Percentiles rank a stretch among this genome's conserved stretches.
These are phyloP conservation scores for Passer montanus DNA, from an alignment of 2,113 vertebrate species.

Conservation along the genomic window DNA sequence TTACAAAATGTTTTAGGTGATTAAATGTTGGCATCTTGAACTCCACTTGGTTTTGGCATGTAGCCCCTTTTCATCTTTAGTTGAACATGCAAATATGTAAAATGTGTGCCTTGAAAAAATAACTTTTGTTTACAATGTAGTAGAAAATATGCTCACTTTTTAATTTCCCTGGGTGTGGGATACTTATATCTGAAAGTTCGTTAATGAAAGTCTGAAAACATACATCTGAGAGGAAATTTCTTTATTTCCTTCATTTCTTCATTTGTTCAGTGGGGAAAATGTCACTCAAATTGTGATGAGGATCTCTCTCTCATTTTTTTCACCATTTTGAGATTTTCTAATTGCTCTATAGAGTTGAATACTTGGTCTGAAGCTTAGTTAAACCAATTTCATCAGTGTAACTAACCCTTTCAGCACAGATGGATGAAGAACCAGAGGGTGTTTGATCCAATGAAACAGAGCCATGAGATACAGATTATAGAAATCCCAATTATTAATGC, in stretches of 20 bases:
- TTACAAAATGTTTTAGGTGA: neutral
- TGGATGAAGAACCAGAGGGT: neutral
- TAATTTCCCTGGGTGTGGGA: neutral
- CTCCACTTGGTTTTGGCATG: neutral
- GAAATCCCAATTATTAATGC: neutral
- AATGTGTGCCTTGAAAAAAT: neutral
- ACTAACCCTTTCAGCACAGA: neutral
- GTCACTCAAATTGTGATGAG: neutral
- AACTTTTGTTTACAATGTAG: neutral
- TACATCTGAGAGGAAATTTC: neutral
- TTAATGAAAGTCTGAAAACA: neutral
- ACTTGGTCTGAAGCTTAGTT: neutral
- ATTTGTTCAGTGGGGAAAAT: neutral
- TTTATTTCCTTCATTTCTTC: neutral
- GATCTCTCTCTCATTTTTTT: neutral
- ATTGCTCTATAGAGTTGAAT: neutral
- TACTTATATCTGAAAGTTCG: neutral
- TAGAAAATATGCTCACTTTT: neutral
- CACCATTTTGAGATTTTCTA: neutral
- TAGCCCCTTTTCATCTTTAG: neutral
- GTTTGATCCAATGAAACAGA: neutral
- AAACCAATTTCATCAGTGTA: neutral
- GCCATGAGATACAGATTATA: neutral
- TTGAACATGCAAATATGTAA: neutral
- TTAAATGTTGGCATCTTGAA: neutral